Evolutionary conservation across 1,140 invertebrate species (phyloP).

Genomic region (Agrypnia vestita): DNA sequence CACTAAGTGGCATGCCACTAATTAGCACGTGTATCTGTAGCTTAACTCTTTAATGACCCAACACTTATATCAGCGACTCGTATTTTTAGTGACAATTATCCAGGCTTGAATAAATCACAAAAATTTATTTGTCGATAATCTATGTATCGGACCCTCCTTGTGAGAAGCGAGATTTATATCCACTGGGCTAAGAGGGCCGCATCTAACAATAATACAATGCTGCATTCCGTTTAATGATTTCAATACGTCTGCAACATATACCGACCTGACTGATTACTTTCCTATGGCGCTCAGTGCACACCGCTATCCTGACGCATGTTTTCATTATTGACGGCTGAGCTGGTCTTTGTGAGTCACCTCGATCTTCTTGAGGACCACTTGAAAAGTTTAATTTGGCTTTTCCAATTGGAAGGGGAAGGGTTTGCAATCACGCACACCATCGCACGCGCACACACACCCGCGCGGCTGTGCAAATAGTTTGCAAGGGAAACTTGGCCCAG

Average conservation of each 20-base stretch:
- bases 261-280: neutral
- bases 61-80: no score
- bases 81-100: no score
- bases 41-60: no score
- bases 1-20: no score
- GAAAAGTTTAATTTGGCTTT: conserved; percentile 59
- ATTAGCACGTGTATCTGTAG: no score
- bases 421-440: conserved; percentile 48
- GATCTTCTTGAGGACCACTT: conserved; percentile 30
- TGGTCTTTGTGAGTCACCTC: conserved; percentile 47
- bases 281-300: neutral
- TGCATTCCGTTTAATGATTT: neutral
- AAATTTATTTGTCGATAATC: no score
- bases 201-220: neutral
- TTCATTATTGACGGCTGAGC: conserved; percentile 20
- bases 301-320: conserved; percentile 6
- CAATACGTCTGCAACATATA: neutral
- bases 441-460: conserved; percentile 5
- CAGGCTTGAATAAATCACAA: no score
- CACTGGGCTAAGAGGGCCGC: no score
- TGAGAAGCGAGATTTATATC: no score
- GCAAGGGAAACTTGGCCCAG: neutral
- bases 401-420: conserved; percentile 21
- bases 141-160: no score
- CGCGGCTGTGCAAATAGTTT: neutral